phyloP scores from a whole-genome alignment of 2,113 vertebrate genomes.

The Colaptes auratus region DNA sequence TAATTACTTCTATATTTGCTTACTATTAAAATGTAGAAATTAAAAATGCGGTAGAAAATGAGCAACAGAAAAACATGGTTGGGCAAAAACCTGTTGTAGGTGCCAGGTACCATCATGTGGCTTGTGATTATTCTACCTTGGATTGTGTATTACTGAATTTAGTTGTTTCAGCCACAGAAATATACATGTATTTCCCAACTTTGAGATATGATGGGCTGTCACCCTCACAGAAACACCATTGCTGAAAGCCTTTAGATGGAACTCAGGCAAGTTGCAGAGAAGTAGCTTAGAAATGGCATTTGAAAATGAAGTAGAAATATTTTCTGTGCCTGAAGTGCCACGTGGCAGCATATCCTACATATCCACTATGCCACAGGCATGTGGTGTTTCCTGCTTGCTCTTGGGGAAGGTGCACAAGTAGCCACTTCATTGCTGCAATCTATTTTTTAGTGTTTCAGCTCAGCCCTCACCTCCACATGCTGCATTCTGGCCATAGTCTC shows the following conservation, averaged over 20 bases:
- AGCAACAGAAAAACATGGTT: neutral
- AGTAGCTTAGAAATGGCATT: neutral
- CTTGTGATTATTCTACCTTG: neutral
- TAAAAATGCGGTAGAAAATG: neutral
- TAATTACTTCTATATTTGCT: neutral
- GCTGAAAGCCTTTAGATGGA: neutral
- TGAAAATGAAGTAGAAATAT: accelerated
- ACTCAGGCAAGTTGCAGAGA: accelerated
- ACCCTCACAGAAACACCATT: accelerated
- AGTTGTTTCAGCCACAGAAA: neutral
- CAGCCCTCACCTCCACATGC: accelerated
- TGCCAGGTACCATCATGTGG: neutral
- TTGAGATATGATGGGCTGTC: neutral
- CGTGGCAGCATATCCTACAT: accelerated
- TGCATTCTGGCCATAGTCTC: accelerated
- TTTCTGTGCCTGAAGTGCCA: neutral
- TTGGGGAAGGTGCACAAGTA: accelerated
- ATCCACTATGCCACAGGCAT: accelerated
- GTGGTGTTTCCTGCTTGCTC: accelerated
- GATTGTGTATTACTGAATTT: neutral
- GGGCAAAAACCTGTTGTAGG: neutral
- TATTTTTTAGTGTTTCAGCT: accelerated
- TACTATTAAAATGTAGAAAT: neutral
- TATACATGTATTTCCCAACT: neutral
- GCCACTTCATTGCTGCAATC: accelerated